A percentile compares a stretch with the other conserved stretches of the same genome.
These are phyloP conservation scores for Coracias cyanogaster DNA, from an alignment of 2,797 vertebrate genomes.

Conservation along the genomic window DNA sequence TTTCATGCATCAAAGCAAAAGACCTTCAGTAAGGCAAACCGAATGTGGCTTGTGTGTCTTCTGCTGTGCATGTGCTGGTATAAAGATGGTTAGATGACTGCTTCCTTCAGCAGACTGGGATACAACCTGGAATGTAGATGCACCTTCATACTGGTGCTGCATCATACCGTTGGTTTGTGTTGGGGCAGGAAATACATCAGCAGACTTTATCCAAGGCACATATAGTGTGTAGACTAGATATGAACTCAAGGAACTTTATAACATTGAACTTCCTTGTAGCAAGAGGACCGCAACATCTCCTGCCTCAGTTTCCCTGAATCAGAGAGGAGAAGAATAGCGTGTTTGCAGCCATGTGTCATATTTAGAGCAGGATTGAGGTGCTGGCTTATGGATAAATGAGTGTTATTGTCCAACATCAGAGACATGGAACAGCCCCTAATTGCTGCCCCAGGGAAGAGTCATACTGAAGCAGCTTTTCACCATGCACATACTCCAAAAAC, in stretches of 20 bases:
- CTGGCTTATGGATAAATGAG: background rate
- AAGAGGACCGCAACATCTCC: background rate
- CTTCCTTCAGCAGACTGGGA: background rate
- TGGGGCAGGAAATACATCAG: background rate
- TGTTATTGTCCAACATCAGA: background rate
- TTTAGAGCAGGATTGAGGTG: background rate
- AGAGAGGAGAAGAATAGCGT: background rate
- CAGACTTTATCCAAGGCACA: background rate
- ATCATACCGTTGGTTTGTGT: background rate
- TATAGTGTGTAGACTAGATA: too few relatives aligned
- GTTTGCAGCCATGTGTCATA: background rate
- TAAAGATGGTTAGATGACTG: background rate
- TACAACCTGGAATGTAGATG: background rate
- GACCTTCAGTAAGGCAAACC: background rate
- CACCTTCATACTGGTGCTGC: background rate
- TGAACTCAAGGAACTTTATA: background rate
- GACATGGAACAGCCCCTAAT: background rate
- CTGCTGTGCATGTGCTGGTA: background rate
- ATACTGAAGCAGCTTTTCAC: background rate
- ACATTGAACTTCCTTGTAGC: background rate
- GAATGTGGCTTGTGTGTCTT: background rate
- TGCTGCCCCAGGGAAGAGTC: rapidly evolving
- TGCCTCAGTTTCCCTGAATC: background rate
- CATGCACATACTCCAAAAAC: background rate
- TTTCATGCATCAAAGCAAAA: background rate